Percentiles rank a stretch among this genome's conserved stretches.
Conservation (phyloP, 2,888 invertebrate genomes). For the Thera britannica region DNA sequence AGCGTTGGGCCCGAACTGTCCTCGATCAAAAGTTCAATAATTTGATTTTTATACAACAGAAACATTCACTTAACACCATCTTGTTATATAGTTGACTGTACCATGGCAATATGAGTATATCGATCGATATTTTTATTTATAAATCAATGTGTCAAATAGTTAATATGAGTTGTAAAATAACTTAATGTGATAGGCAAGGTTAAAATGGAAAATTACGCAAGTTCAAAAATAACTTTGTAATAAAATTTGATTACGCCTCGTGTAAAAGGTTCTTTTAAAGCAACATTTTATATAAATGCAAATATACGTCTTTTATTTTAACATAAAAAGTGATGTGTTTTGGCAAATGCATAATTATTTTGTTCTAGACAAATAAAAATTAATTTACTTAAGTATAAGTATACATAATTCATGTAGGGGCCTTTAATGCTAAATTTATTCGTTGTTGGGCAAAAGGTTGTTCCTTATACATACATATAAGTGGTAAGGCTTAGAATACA, state of each 20-base stretch:
- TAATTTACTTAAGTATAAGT: too few relatives aligned
- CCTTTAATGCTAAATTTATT: slow-evolving; percentile 6
- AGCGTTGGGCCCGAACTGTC: too few relatives aligned
- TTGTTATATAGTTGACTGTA: neutral
- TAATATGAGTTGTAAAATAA: neutral
- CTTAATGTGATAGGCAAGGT: neutral
- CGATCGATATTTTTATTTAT: too few relatives aligned
- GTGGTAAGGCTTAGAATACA: slow-evolving; percentile 14
- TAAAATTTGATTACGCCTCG: neutral
- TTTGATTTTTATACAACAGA: too few relatives aligned
- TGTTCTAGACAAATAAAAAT: neutral
- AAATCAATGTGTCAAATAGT: neutral
- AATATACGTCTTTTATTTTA: slow-evolving; percentile 31
- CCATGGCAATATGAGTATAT: neutral
- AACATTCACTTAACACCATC: neutral
- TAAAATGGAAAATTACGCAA: slow-evolving; percentile 19
- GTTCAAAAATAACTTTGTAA: slow-evolving; percentile 16
- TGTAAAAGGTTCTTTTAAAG: neutral
- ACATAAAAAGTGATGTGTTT: slow-evolving; percentile 10
- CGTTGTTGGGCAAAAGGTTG: slow-evolving; percentile 2
- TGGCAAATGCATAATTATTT: slow-evolving; percentile 5
- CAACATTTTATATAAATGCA: slow-evolving; percentile 20
- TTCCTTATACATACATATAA: slow-evolving; percentile 6
- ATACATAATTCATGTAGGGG: neutral
- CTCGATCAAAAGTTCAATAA: too few relatives aligned